Percentiles rank a stretch among this genome's conserved stretches.
Evolutionary conservation across 2,888 invertebrate genomes (phyloP).

Genomic region (Drosophila seclusa): DNA sequence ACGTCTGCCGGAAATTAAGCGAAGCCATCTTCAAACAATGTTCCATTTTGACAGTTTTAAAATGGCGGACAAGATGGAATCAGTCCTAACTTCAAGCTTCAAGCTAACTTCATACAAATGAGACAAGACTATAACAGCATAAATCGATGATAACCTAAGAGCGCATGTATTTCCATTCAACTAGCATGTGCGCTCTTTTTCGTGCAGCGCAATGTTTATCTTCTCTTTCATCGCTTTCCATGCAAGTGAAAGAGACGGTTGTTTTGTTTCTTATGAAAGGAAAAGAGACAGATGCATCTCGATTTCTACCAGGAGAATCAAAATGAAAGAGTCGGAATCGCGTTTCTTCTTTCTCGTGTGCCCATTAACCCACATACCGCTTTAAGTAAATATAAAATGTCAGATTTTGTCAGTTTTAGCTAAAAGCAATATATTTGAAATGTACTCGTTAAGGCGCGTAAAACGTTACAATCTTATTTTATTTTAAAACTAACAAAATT

Average conservation of each 20-base stretch:
- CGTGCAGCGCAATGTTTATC: not conserved
- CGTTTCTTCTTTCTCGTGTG: not conserved
- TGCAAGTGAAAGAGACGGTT: conserved; percentile 28
- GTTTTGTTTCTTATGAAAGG: conserved; percentile 12
- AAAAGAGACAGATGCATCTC: conserved; percentile 29
- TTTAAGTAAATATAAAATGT: conserved; percentile 8
- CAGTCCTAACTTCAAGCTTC: not conserved
- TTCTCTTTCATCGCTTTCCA: not conserved
- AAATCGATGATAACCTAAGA: not conserved
- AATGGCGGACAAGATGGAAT: conserved; percentile 28
- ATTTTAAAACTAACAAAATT: conserved; percentile 7
- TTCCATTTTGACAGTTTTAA: conserved; percentile 30
- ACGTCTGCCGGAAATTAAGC: not conserved
- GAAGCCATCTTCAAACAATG: conserved; percentile 27
- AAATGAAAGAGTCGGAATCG: conserved; percentile 16
- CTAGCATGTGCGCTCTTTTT: not conserved
- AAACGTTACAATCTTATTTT: conserved; percentile 55
- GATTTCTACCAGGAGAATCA: conserved; percentile 11
- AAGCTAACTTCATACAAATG: not conserved
- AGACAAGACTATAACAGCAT: no score
- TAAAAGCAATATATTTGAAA: conserved; percentile 3
- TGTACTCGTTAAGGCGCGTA: conserved; percentile 63
- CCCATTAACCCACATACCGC: not conserved
- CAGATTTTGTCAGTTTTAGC: not conserved
- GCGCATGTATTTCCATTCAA: not conserved